Evolutionary conservation across 2,888 invertebrate species (phyloP).

Genomic region (Ellobium chinense): DNA sequence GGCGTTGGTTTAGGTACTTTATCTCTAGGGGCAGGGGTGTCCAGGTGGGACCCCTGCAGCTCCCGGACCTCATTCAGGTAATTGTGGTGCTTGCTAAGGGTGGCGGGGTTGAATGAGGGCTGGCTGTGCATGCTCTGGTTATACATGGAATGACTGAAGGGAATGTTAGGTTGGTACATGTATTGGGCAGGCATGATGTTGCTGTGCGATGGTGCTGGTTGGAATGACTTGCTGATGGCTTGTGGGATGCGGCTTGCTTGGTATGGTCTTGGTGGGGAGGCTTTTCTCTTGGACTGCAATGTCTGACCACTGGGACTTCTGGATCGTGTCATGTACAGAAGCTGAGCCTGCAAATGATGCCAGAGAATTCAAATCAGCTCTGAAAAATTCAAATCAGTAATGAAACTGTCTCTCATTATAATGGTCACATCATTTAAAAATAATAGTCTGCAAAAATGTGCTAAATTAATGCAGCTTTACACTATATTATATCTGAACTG

Average conservation of each 20-base stretch:
- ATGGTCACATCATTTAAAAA: background rate
- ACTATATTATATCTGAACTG: too few relatives aligned
- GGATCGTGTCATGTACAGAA: conserved; percentile 60
- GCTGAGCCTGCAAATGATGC: conserved; percentile 58
- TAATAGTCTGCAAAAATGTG: background rate
- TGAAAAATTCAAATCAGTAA: background rate
- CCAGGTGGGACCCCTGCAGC: conserved; percentile 62
- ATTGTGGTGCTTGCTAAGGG: conserved; percentile 50
- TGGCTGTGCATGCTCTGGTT: background rate
- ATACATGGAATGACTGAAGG: background rate
- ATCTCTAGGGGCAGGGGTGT: conserved; percentile 72
- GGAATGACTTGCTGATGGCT: background rate
- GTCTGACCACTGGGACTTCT: conserved; percentile 12
- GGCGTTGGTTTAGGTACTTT: conserved; percentile 68
- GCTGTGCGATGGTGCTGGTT: background rate
- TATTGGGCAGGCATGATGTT: background rate
- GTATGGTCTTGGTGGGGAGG: background rate
- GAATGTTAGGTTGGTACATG: background rate
- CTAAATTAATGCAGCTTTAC: too few relatives aligned
- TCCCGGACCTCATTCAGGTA: conserved; percentile 54
- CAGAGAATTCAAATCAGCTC: too few relatives aligned
- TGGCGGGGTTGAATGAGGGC: conserved; percentile 35
- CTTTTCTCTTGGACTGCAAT: background rate
- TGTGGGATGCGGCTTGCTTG: conserved; percentile 31
- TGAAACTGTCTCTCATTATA: background rate